Evolutionary conservation across 1,140 invertebrate genomes (phyloP).

Genomic region (Apis cerana): DNA sequence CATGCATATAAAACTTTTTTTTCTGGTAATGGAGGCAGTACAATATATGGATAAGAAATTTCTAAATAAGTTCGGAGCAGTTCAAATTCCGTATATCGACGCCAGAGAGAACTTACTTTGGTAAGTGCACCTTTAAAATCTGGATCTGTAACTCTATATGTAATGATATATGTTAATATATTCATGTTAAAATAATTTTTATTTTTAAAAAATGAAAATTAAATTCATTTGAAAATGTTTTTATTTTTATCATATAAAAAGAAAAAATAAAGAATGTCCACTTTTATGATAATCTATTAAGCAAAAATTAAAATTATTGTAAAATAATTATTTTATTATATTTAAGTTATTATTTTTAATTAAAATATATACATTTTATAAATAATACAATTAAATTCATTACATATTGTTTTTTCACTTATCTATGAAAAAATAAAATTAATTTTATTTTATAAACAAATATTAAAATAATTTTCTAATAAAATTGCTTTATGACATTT

Average conservation of each 20-base stretch:
- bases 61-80: slow-evolving; percentile 89
- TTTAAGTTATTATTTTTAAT: no score
- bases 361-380: no score
- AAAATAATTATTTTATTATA: no score
- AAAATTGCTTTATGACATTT: no score
- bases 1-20: slow-evolving; percentile 91
- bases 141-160: slow-evolving; percentile 85
- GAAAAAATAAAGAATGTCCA: no score
- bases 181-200: background rate
- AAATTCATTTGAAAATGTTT: background rate
- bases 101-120: slow-evolving; percentile 87
- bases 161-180: background rate
- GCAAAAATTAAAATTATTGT: no score
- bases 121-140: slow-evolving; percentile 84
- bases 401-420: no score
- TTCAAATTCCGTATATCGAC: slow-evolving; percentile 93
- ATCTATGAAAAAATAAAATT: no score
- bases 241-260: background rate
- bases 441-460: no score
- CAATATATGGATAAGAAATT: slow-evolving; percentile 88
- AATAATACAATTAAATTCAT: no score
- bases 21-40: slow-evolving; percentile 91
- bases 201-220: background rate
- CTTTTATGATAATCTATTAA: no score
- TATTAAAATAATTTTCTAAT: no score